Conservation (phyloP, 92 coral and sea anemone species). For the Bergia sp. region DNA sequence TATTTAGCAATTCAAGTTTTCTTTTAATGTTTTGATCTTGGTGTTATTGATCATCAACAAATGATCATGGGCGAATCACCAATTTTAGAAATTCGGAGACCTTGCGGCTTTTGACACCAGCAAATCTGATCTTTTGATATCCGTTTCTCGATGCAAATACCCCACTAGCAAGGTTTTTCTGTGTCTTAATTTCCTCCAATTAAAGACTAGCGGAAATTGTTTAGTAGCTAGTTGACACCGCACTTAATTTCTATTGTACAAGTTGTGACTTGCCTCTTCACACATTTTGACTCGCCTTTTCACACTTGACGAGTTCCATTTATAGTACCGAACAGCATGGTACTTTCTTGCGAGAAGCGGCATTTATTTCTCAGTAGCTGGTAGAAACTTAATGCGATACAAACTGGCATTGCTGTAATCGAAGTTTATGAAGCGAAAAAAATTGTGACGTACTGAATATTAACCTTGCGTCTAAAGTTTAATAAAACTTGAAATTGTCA, state of each 20-base stretch:
- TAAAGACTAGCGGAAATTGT: not conserved
- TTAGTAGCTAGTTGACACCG: conserved; percentile 7
- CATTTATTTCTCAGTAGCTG: not conserved
- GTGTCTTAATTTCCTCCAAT: conserved; percentile 2
- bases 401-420: not conserved
- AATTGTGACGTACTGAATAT: not conserved
- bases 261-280: conserved; percentile 5
- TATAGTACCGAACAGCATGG: not conserved
- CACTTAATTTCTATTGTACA: conserved; percentile 6
- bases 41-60: not conserved
- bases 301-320: not conserved
- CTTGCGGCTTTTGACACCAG: not conserved
- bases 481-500: too few relatives aligned
- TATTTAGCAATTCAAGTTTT: not conserved
- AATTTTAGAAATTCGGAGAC: not conserved
- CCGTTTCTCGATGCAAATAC: not conserved
- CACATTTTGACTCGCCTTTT: not conserved
- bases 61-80: too few relatives aligned
- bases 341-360: not conserved
- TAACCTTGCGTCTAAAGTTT: not conserved
- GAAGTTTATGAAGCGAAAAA: not conserved
- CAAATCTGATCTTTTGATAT: not conserved
- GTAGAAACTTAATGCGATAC: not conserved
- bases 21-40: not conserved
- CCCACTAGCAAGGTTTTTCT: not conserved